These are phyloP conservation scores for Anniella stebbinsi DNA, from an alignment of 2,797 vertebrate genomes.

Conservation along the genomic window DNA sequence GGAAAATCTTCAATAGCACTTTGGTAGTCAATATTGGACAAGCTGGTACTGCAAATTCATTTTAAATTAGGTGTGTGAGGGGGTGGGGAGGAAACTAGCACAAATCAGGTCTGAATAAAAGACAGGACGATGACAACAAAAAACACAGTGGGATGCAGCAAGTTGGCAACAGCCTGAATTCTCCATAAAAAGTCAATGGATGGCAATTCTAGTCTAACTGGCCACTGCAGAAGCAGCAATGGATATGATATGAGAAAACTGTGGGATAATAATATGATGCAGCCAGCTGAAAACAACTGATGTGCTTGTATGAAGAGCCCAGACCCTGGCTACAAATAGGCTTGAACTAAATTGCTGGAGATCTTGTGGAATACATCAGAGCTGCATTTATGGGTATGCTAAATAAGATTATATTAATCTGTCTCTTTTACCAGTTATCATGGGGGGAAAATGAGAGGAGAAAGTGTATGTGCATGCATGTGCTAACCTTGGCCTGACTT, in stretches of 20 bases:
- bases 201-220: not conserved
- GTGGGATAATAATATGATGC: not conserved
- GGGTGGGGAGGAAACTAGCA: not conserved
- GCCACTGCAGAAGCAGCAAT: not conserved
- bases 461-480: not conserved
- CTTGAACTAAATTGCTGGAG: not conserved
- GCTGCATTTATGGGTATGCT: not conserved
- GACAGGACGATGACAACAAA: not conserved
- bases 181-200: not conserved
- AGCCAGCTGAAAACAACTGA: not conserved
- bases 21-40: not conserved
- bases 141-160: not conserved
- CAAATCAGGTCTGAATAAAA: not conserved
- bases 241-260: not conserved
- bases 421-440: not conserved
- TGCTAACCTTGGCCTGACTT: conserved; percentile 19
- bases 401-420: not conserved
- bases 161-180: not conserved
- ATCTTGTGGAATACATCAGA: not conserved
- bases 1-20: not conserved
- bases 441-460: not conserved
- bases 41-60: not conserved
- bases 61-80: not conserved
- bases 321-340: not conserved
- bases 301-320: not conserved